Conservation (phyloP, 2,797 vertebrate species). For the Hydrocynus forskahlii region DNA sequence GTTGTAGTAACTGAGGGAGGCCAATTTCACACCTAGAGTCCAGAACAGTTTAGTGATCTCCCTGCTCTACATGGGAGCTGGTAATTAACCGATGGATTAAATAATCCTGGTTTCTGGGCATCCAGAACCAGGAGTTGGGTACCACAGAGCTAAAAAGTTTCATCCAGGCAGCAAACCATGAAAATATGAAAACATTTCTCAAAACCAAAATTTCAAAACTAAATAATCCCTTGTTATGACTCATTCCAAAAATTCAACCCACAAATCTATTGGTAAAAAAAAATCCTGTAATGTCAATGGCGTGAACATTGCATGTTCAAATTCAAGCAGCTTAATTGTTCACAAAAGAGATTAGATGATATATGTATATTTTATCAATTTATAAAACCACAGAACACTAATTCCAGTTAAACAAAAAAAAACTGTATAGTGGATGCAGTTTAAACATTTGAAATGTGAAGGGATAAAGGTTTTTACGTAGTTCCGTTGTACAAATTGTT, state of each 20-base stretch:
- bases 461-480: neutral
- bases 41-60: neutral
- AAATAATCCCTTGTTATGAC: neutral
- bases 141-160: neutral
- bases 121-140: neutral
- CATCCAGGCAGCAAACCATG: neutral
- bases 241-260: neutral
- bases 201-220: no score
- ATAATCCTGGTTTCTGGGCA: neutral
- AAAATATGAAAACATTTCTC: neutral
- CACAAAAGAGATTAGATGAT: neutral
- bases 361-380: neutral
- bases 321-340: neutral
- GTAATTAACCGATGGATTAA: neutral
- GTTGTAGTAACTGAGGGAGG: neutral
- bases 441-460: neutral
- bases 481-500: neutral
- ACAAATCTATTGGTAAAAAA: neutral
- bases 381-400: neutral
- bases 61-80: neutral
- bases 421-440: neutral
- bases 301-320: neutral
- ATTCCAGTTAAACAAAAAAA: neutral
- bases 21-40: neutral
- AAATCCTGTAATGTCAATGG: neutral